Conservation (phyloP, 2,888 invertebrate species). For the Orthonychiurus folsomi region DNA sequence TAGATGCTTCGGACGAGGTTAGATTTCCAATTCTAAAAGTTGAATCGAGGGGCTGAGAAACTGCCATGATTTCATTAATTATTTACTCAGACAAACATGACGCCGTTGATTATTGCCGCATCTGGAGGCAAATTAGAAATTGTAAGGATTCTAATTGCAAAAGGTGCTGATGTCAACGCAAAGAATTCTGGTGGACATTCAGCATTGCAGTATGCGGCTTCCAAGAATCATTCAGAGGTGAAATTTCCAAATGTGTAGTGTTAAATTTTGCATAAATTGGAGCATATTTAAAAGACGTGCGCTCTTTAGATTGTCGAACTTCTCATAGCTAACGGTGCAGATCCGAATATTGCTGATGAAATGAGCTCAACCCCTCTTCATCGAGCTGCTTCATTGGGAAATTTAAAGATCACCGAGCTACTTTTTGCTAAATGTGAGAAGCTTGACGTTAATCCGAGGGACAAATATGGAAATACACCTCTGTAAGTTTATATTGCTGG, state of each 20-base stretch:
- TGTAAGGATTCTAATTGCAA: conserved; percentile 56
- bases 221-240: conserved; percentile 69
- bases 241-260: conserved; percentile 19
- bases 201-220: conserved; percentile 73
- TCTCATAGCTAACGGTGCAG: conserved; percentile 58
- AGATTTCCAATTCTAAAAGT: too few species aligned
- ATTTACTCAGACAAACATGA: conserved; percentile 49
- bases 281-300: neutral
- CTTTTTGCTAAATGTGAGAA: conserved; percentile 52
- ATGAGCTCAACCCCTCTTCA: conserved; percentile 67
- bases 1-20: conserved; percentile 65
- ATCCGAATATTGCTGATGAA: conserved; percentile 60
- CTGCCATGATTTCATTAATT: too few species aligned
- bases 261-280: neutral
- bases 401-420: conserved; percentile 57
- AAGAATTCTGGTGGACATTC: conserved; percentile 66
- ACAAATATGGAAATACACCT: conserved; percentile 65
- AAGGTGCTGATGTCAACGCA: conserved; percentile 64
- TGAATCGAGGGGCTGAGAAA: too few species aligned
- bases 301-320: conserved; percentile 55
- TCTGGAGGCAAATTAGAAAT: conserved; percentile 65
- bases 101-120: conserved; percentile 68
- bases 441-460: conserved; percentile 50
- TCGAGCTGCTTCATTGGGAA: conserved; percentile 69
- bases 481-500: conserved; percentile 54